A percentile compares a stretch with the other conserved stretches of the same genome.
These are phyloP conservation scores for Manis crassicaudata DNA, from an alignment of 2,797 vertebrate species.

Conservation along the genomic window DNA sequence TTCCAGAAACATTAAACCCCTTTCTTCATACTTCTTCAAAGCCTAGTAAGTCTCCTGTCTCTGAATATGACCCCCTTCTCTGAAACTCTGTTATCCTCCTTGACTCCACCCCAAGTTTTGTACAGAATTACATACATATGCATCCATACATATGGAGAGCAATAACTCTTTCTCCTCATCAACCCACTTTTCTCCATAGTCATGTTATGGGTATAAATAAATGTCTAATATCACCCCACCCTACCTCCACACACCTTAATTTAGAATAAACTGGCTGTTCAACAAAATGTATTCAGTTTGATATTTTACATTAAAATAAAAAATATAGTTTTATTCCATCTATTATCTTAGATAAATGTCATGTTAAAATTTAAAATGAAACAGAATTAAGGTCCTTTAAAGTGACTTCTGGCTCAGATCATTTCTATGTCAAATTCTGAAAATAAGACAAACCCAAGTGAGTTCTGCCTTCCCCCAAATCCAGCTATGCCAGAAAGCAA, in stretches of 20 bases:
- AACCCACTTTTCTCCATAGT: neutral
- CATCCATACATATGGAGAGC: neutral
- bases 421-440: constrained; percentile 12
- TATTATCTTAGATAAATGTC: constrained; percentile 33
- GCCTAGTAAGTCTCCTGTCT: neutral
- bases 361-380: neutral
- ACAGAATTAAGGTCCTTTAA: neutral
- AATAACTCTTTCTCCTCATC: neutral
- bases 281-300: constrained; percentile 23
- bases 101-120: neutral
- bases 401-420: neutral
- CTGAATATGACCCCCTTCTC: neutral
- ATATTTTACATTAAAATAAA: constrained; percentile 16
- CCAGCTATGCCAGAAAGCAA: too few relatives aligned
- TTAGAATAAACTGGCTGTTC: neutral
- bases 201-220: neutral
- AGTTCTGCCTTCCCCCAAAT: too few relatives aligned
- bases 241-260: neutral
- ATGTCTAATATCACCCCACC: neutral
- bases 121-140: neutral
- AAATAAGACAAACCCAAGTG: too few relatives aligned
- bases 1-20: neutral
- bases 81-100: neutral
- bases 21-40: neutral
- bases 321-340: neutral